These are phyloP conservation scores for Upupa epops DNA, from an alignment of 2,113 vertebrate genomes.

Conservation along the genomic window DNA sequence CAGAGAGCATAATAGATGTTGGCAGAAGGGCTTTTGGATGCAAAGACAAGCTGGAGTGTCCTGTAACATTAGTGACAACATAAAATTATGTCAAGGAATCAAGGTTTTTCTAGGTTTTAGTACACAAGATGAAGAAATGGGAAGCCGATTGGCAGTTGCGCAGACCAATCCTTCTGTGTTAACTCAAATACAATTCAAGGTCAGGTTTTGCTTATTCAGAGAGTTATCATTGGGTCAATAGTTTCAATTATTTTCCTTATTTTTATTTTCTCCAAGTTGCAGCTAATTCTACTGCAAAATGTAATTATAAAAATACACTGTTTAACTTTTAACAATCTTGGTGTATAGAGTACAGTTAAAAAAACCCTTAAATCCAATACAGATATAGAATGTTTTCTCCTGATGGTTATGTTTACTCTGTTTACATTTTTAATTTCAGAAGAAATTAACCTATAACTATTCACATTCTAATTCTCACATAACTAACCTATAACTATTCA, in stretches of 20 bases:
- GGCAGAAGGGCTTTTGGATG: neutral
- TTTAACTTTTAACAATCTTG: neutral
- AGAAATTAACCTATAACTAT: no score
- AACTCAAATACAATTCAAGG: conserved; percentile 16
- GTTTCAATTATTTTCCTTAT: neutral
- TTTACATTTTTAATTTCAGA: neutral
- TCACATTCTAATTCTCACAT: no score
- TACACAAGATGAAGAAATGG: neutral
- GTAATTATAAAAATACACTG: neutral
- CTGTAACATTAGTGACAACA: neutral
- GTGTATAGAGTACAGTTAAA: neutral
- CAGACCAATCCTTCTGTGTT: neutral
- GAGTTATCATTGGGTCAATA: neutral
- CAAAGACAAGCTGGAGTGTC: neutral
- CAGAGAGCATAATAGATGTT: conserved; percentile 25
- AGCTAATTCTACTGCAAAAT: neutral
- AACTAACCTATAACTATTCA: no score
- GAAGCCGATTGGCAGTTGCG: neutral
- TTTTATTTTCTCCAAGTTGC: neutral
- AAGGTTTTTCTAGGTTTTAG: neutral
- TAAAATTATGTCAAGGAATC: conserved; percentile 11
- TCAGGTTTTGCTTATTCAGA: conserved; percentile 23
- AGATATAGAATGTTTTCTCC: neutral
- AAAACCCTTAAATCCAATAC: neutral
- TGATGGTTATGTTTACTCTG: neutral